phyloP scores from a whole-genome alignment of 2,888 invertebrate genomes.

The Phyllotreta cruciferae region DNA sequence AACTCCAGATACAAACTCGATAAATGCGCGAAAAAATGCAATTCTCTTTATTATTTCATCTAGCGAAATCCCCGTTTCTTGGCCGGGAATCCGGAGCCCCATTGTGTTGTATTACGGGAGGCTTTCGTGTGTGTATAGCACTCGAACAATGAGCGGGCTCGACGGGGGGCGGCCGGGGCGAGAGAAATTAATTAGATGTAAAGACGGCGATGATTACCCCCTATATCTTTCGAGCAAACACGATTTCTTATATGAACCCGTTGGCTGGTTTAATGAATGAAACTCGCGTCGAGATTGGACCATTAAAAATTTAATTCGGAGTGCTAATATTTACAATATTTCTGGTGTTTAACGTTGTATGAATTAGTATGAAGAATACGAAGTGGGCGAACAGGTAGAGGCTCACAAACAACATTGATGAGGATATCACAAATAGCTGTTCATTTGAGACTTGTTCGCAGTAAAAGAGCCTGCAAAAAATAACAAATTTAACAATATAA shows the following conservation, averaged over 20 bases:
- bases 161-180: slow-evolving; percentile 36
- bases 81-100: slow-evolving; percentile 26
- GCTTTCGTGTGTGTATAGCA: slow-evolving; percentile 30
- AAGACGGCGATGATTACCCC: slow-evolving; percentile 29
- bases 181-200: slow-evolving; percentile 41
- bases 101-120: slow-evolving; percentile 16
- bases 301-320: too few relatives aligned
- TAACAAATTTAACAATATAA: too few relatives aligned
- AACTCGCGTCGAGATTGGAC: neutral
- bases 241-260: slow-evolving; percentile 8
- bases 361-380: too few relatives aligned
- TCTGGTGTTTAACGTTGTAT: too few relatives aligned
- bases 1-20: slow-evolving; percentile 4
- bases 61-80: slow-evolving; percentile 11
- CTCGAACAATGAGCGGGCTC: slow-evolving; percentile 36
- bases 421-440: too few relatives aligned
- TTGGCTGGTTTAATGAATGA: slow-evolving; percentile 22
- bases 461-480: too few relatives aligned
- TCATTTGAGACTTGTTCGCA: too few relatives aligned
- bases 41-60: slow-evolving; percentile 22
- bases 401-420: too few relatives aligned
- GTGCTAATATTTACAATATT: too few relatives aligned
- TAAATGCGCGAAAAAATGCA: too few relatives aligned
- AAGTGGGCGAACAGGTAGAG: too few relatives aligned
- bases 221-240: slow-evolving; percentile 17